Conservation (phyloP, 2,113 vertebrate genomes). For the Apaloderma vittatum region DNA sequence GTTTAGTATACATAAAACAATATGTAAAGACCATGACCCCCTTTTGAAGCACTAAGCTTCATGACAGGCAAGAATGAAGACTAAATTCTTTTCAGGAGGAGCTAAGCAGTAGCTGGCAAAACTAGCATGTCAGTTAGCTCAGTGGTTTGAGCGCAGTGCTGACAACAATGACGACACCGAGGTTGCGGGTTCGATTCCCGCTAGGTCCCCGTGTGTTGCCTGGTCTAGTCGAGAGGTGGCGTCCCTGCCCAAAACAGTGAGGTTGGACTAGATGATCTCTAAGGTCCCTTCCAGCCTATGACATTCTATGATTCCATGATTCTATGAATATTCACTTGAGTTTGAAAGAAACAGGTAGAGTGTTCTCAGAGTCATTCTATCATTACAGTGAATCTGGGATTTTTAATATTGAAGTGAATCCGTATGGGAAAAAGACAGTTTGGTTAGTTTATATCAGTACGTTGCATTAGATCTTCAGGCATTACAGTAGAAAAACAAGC, state of each 20-base stretch:
- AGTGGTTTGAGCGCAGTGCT: too few species aligned
- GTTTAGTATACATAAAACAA: background rate
- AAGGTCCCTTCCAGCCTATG: too few species aligned
- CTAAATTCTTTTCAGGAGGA: background rate
- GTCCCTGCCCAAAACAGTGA: too few species aligned
- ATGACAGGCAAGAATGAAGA: background rate
- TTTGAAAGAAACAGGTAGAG: background rate
- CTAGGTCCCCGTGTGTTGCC: too few species aligned
- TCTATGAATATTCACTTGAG: background rate
- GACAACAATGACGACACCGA: too few species aligned
- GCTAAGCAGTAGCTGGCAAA: background rate
- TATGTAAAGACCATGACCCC: background rate
- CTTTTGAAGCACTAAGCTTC: background rate
- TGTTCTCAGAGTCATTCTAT: background rate
- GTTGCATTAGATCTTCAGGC: background rate
- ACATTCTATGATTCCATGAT: too few species aligned
- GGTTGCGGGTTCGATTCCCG: too few species aligned
- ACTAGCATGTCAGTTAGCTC: fast-evolving
- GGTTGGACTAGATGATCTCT: too few species aligned
- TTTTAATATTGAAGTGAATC: background rate
- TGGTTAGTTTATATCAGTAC: background rate
- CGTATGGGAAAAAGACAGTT: background rate
- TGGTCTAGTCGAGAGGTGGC: too few species aligned
- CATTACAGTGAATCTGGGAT: background rate
- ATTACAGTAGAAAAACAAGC: background rate